Conservation (phyloP, 2,113 vertebrate genomes). For the Thomomys bottae region DNA sequence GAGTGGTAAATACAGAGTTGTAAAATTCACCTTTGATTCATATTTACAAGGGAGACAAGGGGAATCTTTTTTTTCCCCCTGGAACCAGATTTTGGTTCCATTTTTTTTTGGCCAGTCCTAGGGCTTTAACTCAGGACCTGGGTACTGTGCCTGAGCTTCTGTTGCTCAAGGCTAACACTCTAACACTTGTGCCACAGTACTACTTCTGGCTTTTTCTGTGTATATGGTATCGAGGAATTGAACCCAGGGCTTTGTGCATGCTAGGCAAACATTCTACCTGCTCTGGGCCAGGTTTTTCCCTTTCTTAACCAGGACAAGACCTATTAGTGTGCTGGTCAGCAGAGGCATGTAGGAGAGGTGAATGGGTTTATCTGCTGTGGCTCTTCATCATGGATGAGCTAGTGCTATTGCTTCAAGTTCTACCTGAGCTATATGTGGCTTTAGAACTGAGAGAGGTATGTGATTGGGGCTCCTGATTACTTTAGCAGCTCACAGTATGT, state of each 20-base stretch:
- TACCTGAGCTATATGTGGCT: rapidly evolving
- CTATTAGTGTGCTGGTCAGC: neutral
- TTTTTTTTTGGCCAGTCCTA: no score
- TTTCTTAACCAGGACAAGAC: no score
- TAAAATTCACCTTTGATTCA: conserved; percentile 8
- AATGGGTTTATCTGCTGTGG: neutral
- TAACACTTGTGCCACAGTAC: no score
- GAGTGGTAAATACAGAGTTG: neutral
- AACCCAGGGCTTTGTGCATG: no score
- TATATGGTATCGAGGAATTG: no score
- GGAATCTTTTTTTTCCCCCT: neutral
- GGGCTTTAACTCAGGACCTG: no score
- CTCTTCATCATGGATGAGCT: neutral
- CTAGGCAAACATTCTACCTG: no score
- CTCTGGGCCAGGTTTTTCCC: no score
- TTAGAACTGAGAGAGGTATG: neutral
- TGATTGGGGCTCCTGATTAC: neutral
- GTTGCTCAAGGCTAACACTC: no score
- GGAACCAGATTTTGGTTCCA: neutral
- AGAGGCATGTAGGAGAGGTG: neutral
- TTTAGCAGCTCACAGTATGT: neutral
- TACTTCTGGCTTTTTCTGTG: no score
- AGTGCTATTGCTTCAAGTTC: neutral
- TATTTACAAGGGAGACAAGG: neutral
- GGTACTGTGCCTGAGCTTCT: no score